These are phyloP conservation scores for Phaethornis superciliosus DNA, from an alignment of 2,113 vertebrate genomes.

Conservation along the genomic window DNA sequence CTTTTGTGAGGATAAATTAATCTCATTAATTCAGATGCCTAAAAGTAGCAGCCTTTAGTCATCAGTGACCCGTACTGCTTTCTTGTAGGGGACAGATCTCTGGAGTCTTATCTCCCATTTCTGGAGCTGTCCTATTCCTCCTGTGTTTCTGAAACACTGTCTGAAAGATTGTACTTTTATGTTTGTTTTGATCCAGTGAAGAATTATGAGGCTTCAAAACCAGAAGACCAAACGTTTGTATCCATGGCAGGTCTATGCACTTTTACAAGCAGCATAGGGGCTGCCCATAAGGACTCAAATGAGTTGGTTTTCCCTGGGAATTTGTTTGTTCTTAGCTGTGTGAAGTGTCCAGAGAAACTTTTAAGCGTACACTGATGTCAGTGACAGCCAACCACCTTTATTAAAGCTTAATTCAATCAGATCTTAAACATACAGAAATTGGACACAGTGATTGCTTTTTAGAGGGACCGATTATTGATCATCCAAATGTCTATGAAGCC, in stretches of 20 bases:
- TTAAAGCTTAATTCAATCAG: background rate
- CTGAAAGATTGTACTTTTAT: background rate
- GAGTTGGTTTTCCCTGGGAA: background rate
- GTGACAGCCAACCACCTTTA: background rate
- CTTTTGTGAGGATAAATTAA: constrained; percentile 20
- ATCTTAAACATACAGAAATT: background rate
- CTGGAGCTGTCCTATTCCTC: background rate
- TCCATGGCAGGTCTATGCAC: background rate
- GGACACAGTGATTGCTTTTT: background rate
- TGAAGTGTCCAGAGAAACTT: background rate
- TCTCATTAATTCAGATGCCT: constrained; percentile 12
- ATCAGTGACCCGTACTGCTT: background rate
- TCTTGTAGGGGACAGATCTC: background rate
- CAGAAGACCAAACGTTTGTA: background rate
- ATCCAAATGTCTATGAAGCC: background rate
- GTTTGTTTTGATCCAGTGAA: background rate
- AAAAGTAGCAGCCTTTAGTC: background rate
- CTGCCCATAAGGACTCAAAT: background rate
- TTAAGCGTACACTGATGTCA: background rate
- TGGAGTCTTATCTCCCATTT: background rate
- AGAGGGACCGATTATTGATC: background rate
- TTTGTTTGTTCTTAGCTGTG: background rate
- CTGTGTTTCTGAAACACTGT: background rate
- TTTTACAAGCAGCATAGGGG: background rate
- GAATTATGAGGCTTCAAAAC: background rate